These are phyloP conservation scores for Sebastes vulpes DNA, from an alignment of 2,797 vertebrate species.

Conservation along the genomic window DNA sequence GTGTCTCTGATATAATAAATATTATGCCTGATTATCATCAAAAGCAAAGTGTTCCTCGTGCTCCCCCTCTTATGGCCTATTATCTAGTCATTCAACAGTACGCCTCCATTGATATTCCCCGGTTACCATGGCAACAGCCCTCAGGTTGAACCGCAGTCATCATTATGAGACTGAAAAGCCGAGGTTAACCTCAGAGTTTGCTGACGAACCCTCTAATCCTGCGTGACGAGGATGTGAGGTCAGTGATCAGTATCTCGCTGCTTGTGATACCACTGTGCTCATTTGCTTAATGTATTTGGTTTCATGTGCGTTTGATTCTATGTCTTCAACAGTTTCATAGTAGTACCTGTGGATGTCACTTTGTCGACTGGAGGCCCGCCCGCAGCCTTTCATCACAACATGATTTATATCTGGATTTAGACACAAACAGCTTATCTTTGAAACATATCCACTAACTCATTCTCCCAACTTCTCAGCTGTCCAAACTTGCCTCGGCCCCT, in stretches of 20 bases:
- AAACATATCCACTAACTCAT: constrained; percentile 48
- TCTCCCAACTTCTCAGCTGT: constrained; percentile 30
- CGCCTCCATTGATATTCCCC: background rate
- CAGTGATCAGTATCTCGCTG: background rate
- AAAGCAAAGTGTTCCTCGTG: background rate
- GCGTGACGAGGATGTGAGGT: background rate
- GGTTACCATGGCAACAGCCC: background rate
- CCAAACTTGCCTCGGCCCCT: constrained; percentile 33
- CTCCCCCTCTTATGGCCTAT: background rate
- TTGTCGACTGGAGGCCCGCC: background rate
- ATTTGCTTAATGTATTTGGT: background rate
- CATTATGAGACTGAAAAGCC: background rate
- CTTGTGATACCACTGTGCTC: background rate
- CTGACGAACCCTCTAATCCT: background rate
- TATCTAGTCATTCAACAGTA: background rate
- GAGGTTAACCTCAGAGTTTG: background rate
- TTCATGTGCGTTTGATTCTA: background rate
- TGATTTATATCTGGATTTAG: constrained; percentile 33
- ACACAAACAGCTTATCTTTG: constrained; percentile 37
- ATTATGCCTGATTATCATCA: background rate
- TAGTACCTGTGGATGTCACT: background rate
- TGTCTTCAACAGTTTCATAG: background rate
- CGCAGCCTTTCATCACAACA: constrained; percentile 27
- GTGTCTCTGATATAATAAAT: background rate
- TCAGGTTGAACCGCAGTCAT: background rate